Conservation (phyloP, 2,797 vertebrate genomes). For the Enteromius thamalakanensis region DNA sequence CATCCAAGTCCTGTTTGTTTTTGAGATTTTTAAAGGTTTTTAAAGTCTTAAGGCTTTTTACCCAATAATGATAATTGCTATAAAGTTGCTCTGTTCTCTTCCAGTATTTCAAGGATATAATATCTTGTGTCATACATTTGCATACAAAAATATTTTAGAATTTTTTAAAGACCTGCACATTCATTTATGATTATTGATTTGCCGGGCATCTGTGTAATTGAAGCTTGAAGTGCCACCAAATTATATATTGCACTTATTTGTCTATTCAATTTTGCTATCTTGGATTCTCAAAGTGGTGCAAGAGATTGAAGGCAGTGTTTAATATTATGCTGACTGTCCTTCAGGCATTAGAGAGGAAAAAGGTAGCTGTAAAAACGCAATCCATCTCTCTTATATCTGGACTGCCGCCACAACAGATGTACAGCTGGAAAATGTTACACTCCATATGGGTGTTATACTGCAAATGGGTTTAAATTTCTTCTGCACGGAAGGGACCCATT, state of each 20-base stretch:
- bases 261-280: neutral
- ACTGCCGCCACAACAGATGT: conserved; percentile 26
- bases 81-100: neutral
- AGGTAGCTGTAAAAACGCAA: conserved; percentile 17
- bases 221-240: neutral
- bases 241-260: neutral
- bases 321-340: neutral
- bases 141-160: neutral
- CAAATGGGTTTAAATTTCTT: conserved; percentile 23
- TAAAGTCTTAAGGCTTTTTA: neutral
- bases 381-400: conserved; percentile 27
- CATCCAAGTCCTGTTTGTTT: neutral
- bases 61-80: neutral
- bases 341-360: conserved; percentile 11
- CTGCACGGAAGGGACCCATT: conserved; percentile 2
- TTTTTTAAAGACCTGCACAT: neutral
- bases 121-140: neutral
- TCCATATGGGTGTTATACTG: conserved; percentile 14
- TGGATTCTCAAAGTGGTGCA: neutral
- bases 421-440: conserved; percentile 23
- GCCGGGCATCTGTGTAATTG: neutral
- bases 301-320: neutral
- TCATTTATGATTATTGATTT: neutral
- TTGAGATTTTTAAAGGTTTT: neutral
- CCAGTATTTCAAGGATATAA: neutral